These are phyloP conservation scores for Cirrhinus molitorella DNA, from an alignment of 2,797 vertebrate genomes.

Conservation along the genomic window DNA sequence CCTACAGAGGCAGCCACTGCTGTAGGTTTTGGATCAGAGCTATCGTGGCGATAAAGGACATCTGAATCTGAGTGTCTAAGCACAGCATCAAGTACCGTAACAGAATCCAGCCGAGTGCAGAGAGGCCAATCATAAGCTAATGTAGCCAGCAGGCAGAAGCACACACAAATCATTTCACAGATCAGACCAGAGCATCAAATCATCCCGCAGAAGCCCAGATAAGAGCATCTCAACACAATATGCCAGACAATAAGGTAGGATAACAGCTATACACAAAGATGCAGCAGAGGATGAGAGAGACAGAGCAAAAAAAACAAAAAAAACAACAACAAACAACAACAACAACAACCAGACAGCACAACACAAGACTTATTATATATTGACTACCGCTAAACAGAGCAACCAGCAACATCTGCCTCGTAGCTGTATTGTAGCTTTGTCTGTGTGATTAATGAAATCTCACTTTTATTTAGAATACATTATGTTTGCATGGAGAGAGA, in stretches of 20 bases:
- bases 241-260: conserved; percentile 18
- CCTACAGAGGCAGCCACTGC: not conserved
- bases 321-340: not conserved
- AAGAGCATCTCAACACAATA: conserved; percentile 36
- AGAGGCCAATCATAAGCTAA: conserved; percentile 41
- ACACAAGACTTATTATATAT: conserved; percentile 25
- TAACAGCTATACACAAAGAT: conserved; percentile 29
- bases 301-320: not conserved
- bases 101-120: conserved; percentile 16
- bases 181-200: conserved; percentile 44
- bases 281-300: not conserved
- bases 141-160: not conserved
- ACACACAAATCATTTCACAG: conserved; percentile 37
- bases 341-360: not conserved
- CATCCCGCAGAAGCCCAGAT: conserved; percentile 32
- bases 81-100: conserved; percentile 32
- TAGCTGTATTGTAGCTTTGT: conserved; percentile 17
- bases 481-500: not conserved
- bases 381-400: not conserved
- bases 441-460: conserved; percentile 22
- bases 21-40: not conserved
- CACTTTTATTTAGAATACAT: not conserved
- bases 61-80: conserved; percentile 38
- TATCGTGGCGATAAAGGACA: conserved; percentile 10
- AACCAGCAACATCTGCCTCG: not conserved